Percentiles rank a stretch among this genome's conserved stretches.
Conservation (phyloP, 2,797 vertebrate species). For the Notolepis coatsorum region DNA sequence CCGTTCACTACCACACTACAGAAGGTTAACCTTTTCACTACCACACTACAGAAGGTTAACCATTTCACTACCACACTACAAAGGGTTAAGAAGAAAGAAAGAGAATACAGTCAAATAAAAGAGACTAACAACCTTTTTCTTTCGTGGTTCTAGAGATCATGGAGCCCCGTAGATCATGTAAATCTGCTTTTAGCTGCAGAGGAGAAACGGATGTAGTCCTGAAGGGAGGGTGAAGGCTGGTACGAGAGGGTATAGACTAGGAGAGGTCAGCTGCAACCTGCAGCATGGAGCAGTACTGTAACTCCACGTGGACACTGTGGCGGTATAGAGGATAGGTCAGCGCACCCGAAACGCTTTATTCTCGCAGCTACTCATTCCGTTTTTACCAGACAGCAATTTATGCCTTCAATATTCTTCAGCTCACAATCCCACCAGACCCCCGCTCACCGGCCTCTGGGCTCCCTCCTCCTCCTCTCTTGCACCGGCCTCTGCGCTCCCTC, state of each 20-base stretch:
- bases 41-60: too few species aligned
- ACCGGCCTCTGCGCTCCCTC: too few species aligned
- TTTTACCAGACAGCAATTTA: constrained; percentile 7
- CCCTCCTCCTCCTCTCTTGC: too few species aligned
- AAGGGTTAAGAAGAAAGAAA: too few species aligned
- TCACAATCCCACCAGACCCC: constrained; percentile 14
- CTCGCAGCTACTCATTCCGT: constrained; percentile 3
- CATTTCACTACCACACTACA: too few species aligned
- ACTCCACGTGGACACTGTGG: background rate
- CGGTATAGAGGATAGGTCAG: too few species aligned
- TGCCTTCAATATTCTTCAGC: constrained; percentile 25
- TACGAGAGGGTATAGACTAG: background rate
- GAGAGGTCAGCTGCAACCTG: background rate
- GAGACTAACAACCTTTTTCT: background rate
- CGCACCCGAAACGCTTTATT: constrained; percentile 6
- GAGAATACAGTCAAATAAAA: background rate
- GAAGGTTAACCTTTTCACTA: too few species aligned
- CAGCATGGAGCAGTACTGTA: background rate
- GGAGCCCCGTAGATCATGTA: background rate
- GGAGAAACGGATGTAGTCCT: background rate
- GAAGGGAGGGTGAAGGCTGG: background rate
- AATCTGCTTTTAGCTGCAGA: background rate
- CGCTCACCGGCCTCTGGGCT: constrained; percentile 19
- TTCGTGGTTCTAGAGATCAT: background rate
- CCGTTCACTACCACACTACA: too few species aligned